Percentiles rank a stretch among this genome's conserved stretches.
Evolutionary conservation across 1,140 invertebrate genomes (phyloP).

Genomic region (Cydia fagiglandana): DNA sequence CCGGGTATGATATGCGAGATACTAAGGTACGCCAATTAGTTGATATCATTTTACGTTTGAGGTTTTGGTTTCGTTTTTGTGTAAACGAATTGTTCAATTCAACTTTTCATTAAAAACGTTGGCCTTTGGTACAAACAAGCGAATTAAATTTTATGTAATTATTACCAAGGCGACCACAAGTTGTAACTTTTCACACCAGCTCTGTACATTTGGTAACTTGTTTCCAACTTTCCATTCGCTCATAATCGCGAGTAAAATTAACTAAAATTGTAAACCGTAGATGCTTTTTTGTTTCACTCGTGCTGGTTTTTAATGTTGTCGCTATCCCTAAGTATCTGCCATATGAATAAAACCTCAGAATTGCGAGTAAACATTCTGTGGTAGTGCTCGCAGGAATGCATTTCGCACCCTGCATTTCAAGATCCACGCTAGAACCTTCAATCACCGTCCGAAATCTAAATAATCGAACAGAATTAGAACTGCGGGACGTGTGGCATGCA

Average conservation of each 20-base stretch:
- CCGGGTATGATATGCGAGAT: slow-evolving; percentile 35
- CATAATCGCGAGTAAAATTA: too few relatives aligned
- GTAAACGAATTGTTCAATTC: background rate
- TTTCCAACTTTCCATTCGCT: too few relatives aligned
- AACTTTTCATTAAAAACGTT: background rate
- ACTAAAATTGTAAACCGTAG: too few relatives aligned
- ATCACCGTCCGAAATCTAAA: slow-evolving; percentile 5
- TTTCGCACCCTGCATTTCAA: background rate
- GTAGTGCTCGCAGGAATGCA: background rate
- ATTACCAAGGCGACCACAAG: too few relatives aligned
- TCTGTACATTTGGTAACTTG: too few relatives aligned
- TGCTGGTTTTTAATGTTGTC: too few relatives aligned
- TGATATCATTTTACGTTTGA: slow-evolving; percentile 23
- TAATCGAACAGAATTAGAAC: background rate
- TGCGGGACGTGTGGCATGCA: slow-evolving; percentile 50
- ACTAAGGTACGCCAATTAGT: slow-evolving; percentile 12
- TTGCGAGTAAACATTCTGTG: background rate
- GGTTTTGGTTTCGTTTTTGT: slow-evolving; percentile 23
- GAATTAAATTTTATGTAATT: too few relatives aligned
- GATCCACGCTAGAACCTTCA: background rate
- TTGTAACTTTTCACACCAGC: too few relatives aligned
- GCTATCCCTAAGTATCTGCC: too few relatives aligned
- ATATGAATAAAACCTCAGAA: background rate
- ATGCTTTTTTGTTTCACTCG: too few relatives aligned
- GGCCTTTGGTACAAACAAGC: too few relatives aligned